Evolutionary conservation across 2,797 vertebrate species (phyloP).

Genomic region (Lepus oiostolus): DNA sequence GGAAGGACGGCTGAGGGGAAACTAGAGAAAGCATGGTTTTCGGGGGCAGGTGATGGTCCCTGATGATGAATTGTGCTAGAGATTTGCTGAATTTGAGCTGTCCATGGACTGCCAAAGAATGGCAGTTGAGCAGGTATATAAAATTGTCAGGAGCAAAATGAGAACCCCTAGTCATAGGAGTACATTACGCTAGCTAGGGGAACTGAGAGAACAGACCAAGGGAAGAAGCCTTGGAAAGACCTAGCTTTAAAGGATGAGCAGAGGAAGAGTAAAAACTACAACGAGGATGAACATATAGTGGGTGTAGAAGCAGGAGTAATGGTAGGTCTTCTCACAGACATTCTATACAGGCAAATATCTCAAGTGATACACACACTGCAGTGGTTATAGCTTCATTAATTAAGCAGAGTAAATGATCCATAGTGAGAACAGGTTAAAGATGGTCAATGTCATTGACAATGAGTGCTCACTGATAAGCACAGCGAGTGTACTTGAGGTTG

Average conservation of each 20-base stretch:
- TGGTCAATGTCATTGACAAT: background rate
- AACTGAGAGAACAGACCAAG: background rate
- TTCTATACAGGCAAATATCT: background rate
- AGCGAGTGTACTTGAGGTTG: background rate
- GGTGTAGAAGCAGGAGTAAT: background rate
- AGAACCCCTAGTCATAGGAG: background rate
- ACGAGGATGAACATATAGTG: background rate
- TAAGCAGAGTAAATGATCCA: background rate
- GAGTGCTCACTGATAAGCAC: background rate
- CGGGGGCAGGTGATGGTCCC: background rate
- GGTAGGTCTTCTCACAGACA: background rate
- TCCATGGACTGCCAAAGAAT: background rate
- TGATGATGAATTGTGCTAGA: background rate
- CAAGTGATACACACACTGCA: background rate
- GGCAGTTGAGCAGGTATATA: background rate
- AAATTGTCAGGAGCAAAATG: background rate
- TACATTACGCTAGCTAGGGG: background rate
- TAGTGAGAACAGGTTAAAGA: background rate
- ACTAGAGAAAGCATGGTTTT: background rate
- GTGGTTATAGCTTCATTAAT: background rate
- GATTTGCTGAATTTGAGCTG: background rate
- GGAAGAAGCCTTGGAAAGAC: background rate
- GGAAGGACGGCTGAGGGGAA: background rate
- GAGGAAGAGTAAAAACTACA: slow-evolving; percentile 7
- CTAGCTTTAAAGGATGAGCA: background rate